Evolutionary conservation across 2,797 vertebrate genomes (phyloP), one percentile per base, ranked within the genome.

Genomic region (Percopsis omiscomaycus): DNA sequence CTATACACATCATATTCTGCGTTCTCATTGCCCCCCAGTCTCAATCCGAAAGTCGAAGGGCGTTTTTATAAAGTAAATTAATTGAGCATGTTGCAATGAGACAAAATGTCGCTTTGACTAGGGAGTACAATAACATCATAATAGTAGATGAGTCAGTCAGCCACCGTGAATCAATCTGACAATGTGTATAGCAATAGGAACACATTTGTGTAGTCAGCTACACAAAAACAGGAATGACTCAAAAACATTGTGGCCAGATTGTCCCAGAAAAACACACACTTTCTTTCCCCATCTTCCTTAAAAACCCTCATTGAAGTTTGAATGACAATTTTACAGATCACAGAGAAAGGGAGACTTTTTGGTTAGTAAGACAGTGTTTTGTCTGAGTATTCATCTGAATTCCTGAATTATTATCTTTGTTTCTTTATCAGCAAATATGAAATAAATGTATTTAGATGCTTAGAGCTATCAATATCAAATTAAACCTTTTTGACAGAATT

Each of bases 131-230:
- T 14, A 69, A 30, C 65, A 59, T 47, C 58, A 53, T 53, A 64
- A 49, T 28, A 13, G 71, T 47, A 66, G 9, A 42, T 73, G 71
- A 77, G 67, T 79, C 63, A 79, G 61, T 79, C 65, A 16, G 59
- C 71, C 61, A 52, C 61, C 54, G 55, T 74, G 72, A 84, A 80
- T 83, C 70, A 64, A 59, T 59, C 73, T 65, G 79, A 68, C 74
- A 71, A 46, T 2, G 28, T 37, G 61, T 59, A 73, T 12, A 57
- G 27, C 67, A 66, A 83, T 64, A 56, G 8, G 30, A 71, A 65
- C 53, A 37, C 32, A 37, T 37, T 37, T 66, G 69, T 69, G 55
- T 68, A 74, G 82, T 78, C 64, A 47, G 16, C 71, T 44, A 69
- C 69, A 82, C 75, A 61, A 16, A 55, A 58, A 66, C 49, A 56